Conservation (phyloP, 2,888 invertebrate species). For the Acronicta aceris region DNA sequence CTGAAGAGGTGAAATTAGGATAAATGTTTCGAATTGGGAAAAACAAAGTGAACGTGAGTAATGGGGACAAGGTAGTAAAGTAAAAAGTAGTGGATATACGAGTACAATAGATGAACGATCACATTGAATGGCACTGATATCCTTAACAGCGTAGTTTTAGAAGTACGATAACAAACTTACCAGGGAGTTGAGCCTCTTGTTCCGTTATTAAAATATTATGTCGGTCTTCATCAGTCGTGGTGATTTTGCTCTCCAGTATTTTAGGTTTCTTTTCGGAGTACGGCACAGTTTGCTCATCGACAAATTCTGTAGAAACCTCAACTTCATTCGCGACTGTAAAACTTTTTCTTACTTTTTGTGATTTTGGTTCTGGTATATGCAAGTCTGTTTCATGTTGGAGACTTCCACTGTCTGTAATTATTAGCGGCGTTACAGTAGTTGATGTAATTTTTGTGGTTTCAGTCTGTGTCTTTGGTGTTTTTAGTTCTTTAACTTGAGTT, state of each 20-base stretch:
- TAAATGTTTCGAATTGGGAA: too few species aligned
- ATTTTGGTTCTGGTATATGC: constrained; percentile 64
- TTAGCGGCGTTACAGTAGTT: constrained; percentile 72
- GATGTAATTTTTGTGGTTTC: constrained; percentile 72
- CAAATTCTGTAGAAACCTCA: constrained; percentile 72
- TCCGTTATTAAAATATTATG: constrained; percentile 72
- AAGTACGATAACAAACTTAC: constrained; percentile 65
- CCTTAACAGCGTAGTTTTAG: background rate
- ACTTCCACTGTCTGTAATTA: constrained; percentile 76
- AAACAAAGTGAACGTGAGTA: too few species aligned
- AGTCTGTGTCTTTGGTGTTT: constrained; percentile 61
- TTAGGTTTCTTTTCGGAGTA: constrained; percentile 61
- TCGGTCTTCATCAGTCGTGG: constrained; percentile 59
- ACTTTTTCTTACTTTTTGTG: constrained; percentile 70
- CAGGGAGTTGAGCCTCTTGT: constrained; percentile 70
- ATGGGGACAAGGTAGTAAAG: too few species aligned
- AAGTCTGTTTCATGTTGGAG: constrained; percentile 80
- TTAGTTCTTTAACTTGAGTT: constrained; percentile 68
- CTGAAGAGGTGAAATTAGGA: too few species aligned
- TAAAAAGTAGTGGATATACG: too few species aligned
- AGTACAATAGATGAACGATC: too few species aligned
- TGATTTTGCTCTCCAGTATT: constrained; percentile 68
- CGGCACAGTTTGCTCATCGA: constrained; percentile 73
- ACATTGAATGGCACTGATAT: too few species aligned
- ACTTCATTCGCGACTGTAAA: constrained; percentile 74